phyloP scores from a whole-genome alignment of 2,113 vertebrate species.

The Gallinago jamesoni region DNA sequence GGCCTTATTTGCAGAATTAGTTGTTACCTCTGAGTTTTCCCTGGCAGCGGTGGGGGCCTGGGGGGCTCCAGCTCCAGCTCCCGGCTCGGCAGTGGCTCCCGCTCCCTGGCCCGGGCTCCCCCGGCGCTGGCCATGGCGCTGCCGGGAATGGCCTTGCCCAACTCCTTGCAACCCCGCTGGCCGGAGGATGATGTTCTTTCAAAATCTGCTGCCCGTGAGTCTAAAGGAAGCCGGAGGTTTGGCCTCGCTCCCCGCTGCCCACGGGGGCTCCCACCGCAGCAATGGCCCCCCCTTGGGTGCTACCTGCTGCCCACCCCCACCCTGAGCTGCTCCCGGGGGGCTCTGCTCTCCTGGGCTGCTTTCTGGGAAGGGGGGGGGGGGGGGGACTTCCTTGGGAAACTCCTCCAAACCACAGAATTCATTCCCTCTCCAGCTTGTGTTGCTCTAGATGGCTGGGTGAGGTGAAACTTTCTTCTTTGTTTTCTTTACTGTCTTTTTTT shows the following conservation, averaged over 20 bases:
- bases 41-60: neutral
- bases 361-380: neutral
- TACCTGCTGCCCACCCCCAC: neutral
- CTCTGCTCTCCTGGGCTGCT: fast-evolving
- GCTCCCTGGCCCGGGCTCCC: neutral
- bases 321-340: fast-evolving
- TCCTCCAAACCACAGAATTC: fast-evolving
- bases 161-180: fast-evolving
- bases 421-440: neutral
- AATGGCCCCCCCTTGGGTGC: fast-evolving
- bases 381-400: fast-evolving
- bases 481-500: neutral
- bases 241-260: neutral
- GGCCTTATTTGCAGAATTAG: neutral
- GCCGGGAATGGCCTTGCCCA: neutral
- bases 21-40: neutral
- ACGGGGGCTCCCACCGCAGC: fast-evolving
- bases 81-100: neutral
- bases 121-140: fast-evolving
- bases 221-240: neutral
- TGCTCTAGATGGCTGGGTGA: fast-evolving
- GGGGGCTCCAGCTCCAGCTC: neutral
- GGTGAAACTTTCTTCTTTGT: neutral
- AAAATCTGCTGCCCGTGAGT: neutral
- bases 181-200: conserved; percentile 14